Base-by-base conservation (phyloP, 2,888 invertebrate genomes). In the Orthosia cruda region DNA sequence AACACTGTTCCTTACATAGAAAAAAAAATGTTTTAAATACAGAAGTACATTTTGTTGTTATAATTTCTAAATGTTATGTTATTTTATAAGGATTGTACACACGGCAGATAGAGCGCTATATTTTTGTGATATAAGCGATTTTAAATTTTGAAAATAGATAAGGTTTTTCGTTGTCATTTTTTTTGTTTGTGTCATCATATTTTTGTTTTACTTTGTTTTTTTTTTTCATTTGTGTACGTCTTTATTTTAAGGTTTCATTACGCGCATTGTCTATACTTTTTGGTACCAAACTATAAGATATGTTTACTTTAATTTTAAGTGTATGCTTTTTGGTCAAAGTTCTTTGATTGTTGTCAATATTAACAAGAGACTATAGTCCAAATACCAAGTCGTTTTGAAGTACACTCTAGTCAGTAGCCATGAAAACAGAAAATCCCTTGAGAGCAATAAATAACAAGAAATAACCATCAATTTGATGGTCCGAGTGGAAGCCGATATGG, bases 231-330 rank as follows among this genome's bases (percentile, higher is more conserved):
- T 87, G 91, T 92, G 91, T 92, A 89, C 89, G 79, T 91, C 89
- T 91, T 91, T 90, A 84, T 88, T 85, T 88, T 73, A 67, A 78
- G 81, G 66, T 73, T 88, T 90, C 79, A 77, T 90, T 89, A 92
- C 89, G 86, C 92, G 94, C 92, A 92, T 95, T 95, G 94, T 94
- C 95, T 84, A 71, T 66, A 76, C n/a, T 75, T 72, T 76, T 67
- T 55, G 26, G 1, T 74, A 77, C 66, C 70, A 50, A 16, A 12
- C 20, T 18, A 2, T 57, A 23, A 16, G 49, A 40, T 64, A 80
- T 20, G n/a, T 65, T 64, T 67, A 23, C 20, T 69, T 67, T 63
- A 68, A 49, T 73, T 75, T 71, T 79, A 74, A 74, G 58, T 83
- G 13, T 50, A 64, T 1, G 45, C 2, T 23, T 55, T 63, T 47